Evolutionary conservation across 2,797 vertebrate genomes (phyloP), one percentile per base, ranked within the genome.

Genomic region (Neoniphon sammara): DNA sequence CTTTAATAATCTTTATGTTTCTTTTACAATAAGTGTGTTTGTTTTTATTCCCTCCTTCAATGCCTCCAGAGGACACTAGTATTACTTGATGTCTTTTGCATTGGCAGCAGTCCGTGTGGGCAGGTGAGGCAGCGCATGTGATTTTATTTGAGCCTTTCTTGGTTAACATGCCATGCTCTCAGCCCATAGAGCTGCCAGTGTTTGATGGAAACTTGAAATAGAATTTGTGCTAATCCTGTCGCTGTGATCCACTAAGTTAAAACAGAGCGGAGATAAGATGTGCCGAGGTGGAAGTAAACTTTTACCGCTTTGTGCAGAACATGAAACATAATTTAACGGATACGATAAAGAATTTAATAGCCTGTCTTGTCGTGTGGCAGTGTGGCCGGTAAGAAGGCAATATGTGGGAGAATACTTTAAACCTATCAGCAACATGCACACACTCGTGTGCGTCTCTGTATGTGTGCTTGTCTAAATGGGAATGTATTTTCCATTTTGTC

Each of bases 181-280:
- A 63, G 73, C 66, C 44, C 66, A 34, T 62, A 52, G 67, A 66
- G 46, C 60, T 70, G 66, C 49, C 54, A 86, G 54, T 2, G 36
- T 81, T 83, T 86, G 70, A 87, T 74, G 63, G 63, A 72, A 70
- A 81, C 73, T 65, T 83, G 65, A 81, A 90, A 82, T 70, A 75
- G 55, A 81, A 83, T 78, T 66, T 66, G 47, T 73, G 60, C 56
- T 73, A 57, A 66, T 78, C 58, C 30, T 12, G 1, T 55, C 62
- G 49, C 30, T 74, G 55, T 63, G 25, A 77, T 86, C 71, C 21
- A 7, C 57, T 30, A 67, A 61, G 59, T 75, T 76, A 70, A 70
- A 68, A 56, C 49, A 65, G 25, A 62, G 20, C 50, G 57, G 12
- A 58, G 69, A 61, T 58, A 39, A 65, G 30, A 69, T 34, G 27